These are phyloP conservation scores for Chymomyza procnemis DNA, from an alignment of 2,888 invertebrate genomes.

Conservation along the genomic window DNA sequence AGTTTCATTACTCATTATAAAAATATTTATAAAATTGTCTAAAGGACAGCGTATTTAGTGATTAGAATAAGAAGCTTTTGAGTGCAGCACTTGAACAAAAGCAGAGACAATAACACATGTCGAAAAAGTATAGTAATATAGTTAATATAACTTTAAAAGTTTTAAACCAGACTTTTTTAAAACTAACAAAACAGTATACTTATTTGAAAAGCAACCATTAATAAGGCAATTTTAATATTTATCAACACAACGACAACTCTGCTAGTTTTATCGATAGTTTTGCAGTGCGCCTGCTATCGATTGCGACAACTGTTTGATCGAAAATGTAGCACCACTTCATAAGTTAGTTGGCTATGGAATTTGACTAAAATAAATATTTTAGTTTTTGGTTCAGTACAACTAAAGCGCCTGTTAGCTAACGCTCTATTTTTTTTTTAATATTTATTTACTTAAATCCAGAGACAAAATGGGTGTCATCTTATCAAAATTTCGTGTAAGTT, in stretches of 20 bases:
- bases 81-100: too few species aligned
- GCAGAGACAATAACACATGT: too few species aligned
- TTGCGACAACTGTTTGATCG: not conserved
- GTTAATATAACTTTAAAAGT: too few species aligned
- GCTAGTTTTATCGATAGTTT: not conserved
- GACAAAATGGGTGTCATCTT: conserved; percentile 83
- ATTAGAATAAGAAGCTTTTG: too few species aligned
- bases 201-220: too few species aligned
- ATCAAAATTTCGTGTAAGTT: conserved; percentile 85
- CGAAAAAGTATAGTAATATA: too few species aligned
- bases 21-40: too few species aligned
- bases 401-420: too few species aligned
- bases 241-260: not conserved
- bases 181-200: too few species aligned
- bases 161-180: too few species aligned
- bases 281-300: not conserved
- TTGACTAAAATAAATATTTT: not conserved
- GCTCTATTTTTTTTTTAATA: not conserved
- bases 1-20: too few species aligned
- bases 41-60: too few species aligned
- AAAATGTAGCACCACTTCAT: not conserved
- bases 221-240: not conserved
- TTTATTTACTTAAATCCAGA: not conserved
- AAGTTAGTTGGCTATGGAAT: not conserved
- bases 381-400: not conserved